Percentiles rank a stretch among this genome's conserved stretches.
Conservation (phyloP, 1,140 invertebrate species). For the Drosophila equinoxialis region DNA sequence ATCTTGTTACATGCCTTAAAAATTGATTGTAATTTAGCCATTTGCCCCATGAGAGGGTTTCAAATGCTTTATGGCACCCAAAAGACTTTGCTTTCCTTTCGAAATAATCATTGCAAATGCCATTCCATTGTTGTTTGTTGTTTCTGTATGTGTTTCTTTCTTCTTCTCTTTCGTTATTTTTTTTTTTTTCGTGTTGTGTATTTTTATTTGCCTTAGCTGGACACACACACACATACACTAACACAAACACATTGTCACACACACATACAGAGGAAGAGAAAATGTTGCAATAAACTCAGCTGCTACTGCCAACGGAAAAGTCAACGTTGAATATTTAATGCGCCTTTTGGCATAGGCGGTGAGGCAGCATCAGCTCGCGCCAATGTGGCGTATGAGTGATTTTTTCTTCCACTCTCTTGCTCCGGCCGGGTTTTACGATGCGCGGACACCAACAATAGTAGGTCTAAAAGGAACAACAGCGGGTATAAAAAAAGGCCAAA, state of each 20-base stretch:
- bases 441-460: constrained; percentile 7
- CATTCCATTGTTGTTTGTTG: constrained; percentile 8
- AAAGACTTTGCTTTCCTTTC: constrained; percentile 56
- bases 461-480: constrained; percentile 12
- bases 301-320: constrained; percentile 26
- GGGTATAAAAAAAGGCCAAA: constrained; percentile 14
- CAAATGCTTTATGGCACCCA: constrained; percentile 71
- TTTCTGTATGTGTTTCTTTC: constrained; percentile 23
- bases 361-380: constrained; percentile 23
- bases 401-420: constrained; percentile 29
- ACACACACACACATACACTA: constrained; percentile 4
- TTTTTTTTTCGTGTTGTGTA: constrained; percentile 4
- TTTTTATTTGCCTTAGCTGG: constrained; percentile 11
- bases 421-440: constrained; percentile 30
- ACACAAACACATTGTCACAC: not conserved
- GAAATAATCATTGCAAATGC: constrained; percentile 66
- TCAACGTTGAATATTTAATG: constrained; percentile 66
- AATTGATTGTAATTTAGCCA: constrained; percentile 73
- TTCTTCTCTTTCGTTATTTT: not conserved
- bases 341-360: constrained; percentile 7
- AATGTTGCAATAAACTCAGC: constrained; percentile 11
- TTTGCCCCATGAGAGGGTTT: constrained; percentile 23
- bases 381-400: constrained; percentile 68
- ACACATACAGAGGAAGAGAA: not conserved
- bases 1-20: constrained; percentile 58